These are phyloP conservation scores for Polydrusus pterygomalis DNA, from an alignment of 2,888 invertebrate species.

Conservation along the genomic window DNA sequence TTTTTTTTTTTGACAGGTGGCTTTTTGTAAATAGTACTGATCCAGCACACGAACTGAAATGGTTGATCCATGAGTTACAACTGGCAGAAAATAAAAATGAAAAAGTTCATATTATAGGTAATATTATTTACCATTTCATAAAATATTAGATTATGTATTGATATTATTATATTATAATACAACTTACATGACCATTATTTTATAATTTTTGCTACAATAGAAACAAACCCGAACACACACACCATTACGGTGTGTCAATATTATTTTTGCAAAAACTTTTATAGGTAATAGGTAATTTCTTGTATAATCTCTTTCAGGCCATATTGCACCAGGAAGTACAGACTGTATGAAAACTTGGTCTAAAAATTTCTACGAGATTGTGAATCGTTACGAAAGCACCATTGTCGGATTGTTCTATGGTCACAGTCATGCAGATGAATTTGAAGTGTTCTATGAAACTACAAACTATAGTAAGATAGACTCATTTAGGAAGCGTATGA, in stretches of 20 bases:
- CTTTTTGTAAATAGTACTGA: constrained; percentile 95
- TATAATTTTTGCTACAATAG: too few species aligned
- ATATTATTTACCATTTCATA: too few species aligned
- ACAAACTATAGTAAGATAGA: constrained; percentile 79
- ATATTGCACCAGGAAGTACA: constrained; percentile 94
- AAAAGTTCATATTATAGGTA: constrained; percentile 95
- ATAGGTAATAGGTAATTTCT: background rate
- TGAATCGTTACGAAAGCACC: constrained; percentile 90
- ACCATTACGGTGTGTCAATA: too few species aligned
- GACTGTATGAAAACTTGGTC: constrained; percentile 97
- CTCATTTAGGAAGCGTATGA: constrained; percentile 43
- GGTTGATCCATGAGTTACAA: constrained; percentile 94
- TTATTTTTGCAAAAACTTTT: too few species aligned
- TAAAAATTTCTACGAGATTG: constrained; percentile 90
- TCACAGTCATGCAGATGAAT: constrained; percentile 95
- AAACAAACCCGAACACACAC: too few species aligned
- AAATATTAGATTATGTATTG: too few species aligned
- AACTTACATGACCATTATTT: too few species aligned
- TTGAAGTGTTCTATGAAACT: constrained; percentile 93
- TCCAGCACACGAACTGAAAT: constrained; percentile 94
- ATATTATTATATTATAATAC: too few species aligned
- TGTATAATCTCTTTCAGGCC: constrained; percentile 74
- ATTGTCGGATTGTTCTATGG: constrained; percentile 94
- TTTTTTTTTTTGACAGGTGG: constrained; percentile 78
- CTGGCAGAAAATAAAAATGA: constrained; percentile 93